Base-by-base conservation (phyloP, 2,113 vertebrate species). In the Electrona antarctica region DNA sequence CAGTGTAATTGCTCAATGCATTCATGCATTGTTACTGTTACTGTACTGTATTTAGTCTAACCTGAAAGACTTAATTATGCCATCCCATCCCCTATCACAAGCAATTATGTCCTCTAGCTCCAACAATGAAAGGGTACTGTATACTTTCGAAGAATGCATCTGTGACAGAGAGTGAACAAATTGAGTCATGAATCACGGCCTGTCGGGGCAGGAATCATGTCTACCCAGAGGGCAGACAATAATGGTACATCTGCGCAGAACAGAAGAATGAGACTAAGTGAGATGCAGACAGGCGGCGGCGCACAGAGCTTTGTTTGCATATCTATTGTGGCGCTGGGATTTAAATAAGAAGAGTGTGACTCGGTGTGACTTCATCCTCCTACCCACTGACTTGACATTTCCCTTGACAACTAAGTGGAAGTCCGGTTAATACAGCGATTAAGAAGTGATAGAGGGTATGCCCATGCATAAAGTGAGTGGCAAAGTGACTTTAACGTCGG, bases 61-160 rank as follows among this genome's bases (percentile, higher is more conserved):
- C 69, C 81, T 64, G 60, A 64, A 52, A 76, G 60, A 69, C 79
- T 78, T 84, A 82, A 89, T 84, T 80, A 84, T 62, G 52, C 58
- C 45, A 41, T 0, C 33, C 33, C 21, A 21, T 21, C 3, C 33
- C 1, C 33, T 41, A 77, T 78, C 75, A 81, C 69, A 82, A 79
- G 67, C 63, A 79, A 87, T 84, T 78, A 73, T 55, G 46, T 47
- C 68, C 69, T 74, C 62, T 64, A 67, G 69, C 69, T 62, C 68
- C 48, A 49, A 21, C 62, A 67, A 75, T 72, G 15, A 81, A 58
- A 79, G 60, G 79, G n/a, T 76, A 60, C 29, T 33, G 29, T 33
- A 33, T 52, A 66, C 64, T 62, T 78, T 72, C 63, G 62, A 61
- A 66, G 71, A 71, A 69, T 63, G 13, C 71, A 59, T 76, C 76